These are phyloP conservation scores for Anarrhichthys ocellatus DNA, from an alignment of 2,113 vertebrate species.

Conservation along the genomic window DNA sequence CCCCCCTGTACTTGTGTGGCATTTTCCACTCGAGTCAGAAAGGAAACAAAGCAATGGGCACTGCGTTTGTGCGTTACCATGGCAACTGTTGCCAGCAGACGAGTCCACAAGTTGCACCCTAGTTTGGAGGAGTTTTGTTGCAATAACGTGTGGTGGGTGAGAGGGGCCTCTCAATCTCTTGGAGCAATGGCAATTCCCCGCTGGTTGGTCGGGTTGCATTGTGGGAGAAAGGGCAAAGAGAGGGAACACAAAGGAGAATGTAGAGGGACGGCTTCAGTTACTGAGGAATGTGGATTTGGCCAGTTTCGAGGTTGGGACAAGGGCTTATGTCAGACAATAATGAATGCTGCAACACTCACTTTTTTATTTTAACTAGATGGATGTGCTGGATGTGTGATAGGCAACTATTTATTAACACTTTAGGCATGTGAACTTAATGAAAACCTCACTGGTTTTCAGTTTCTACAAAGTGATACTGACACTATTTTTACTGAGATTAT, in stretches of 20 bases:
- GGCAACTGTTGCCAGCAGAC: conserved; percentile 67
- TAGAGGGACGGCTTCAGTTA: background rate
- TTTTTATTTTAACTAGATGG: background rate
- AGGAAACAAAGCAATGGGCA: conserved; percentile 29
- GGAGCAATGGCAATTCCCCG: background rate
- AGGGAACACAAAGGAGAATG: background rate
- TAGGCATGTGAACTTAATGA: background rate
- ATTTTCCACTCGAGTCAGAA: conserved; percentile 44
- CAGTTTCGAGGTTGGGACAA: background rate
- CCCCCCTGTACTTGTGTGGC: conserved; percentile 31
- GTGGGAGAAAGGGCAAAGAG: background rate
- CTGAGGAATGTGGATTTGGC: background rate
- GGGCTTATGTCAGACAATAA: background rate
- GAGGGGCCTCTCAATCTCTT: conserved; percentile 8
- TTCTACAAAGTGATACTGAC: background rate
- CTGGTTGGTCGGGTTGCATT: background rate
- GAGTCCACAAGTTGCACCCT: conserved; percentile 41
- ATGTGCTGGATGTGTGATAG: background rate
- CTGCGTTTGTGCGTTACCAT: conserved; percentile 60
- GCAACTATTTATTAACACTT: background rate
- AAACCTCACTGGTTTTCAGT: background rate
- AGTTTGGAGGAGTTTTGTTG: conserved; percentile 58
- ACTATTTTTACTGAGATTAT: background rate
- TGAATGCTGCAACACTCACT: background rate
- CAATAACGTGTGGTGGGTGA: conserved; percentile 45